phyloP scores from a whole-genome alignment of 2,888 invertebrate species.

The Eupithecia vulgata region DNA sequence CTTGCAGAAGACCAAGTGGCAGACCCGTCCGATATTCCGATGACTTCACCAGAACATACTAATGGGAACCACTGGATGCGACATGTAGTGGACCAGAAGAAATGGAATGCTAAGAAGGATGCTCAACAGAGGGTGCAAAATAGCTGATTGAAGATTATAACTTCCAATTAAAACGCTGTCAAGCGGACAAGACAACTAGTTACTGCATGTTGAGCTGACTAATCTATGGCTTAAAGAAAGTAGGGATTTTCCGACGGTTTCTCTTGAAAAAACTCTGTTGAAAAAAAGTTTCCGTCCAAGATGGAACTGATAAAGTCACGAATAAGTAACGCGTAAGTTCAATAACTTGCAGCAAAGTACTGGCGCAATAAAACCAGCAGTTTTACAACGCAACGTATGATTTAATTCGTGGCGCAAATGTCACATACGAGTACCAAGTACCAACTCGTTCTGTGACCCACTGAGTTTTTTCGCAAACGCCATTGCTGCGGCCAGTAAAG shows the following conservation, averaged over 20 bases:
- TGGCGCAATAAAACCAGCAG: slow-evolving; percentile 31
- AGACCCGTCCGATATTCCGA: too few relatives aligned
- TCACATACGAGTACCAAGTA: slow-evolving; percentile 42
- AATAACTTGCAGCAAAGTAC: slow-evolving; percentile 25
- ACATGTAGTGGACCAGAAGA: background rate
- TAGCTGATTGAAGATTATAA: background rate
- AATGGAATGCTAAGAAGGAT: background rate
- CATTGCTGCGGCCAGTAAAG: background rate
- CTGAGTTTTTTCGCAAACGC: slow-evolving; percentile 58
- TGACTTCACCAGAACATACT: too few relatives aligned
- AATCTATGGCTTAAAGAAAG: background rate
- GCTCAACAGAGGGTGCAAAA: background rate
- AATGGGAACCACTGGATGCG: background rate
- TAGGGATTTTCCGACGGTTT: background rate
- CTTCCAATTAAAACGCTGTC: too few relatives aligned
- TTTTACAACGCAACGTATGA: slow-evolving; percentile 40
- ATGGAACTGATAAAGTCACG: background rate
- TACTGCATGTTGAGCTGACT: too few relatives aligned
- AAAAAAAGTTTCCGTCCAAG: slow-evolving; percentile 7
- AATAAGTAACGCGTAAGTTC: slow-evolving; percentile 10
- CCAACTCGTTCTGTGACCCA: slow-evolving; percentile 59
- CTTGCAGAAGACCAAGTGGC: background rate
- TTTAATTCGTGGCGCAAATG: slow-evolving; percentile 51
- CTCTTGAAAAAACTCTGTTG: background rate
- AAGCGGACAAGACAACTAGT: too few relatives aligned